Conservation (phyloP, 2,888 invertebrate genomes). For the Danaus chrysippus region DNA sequence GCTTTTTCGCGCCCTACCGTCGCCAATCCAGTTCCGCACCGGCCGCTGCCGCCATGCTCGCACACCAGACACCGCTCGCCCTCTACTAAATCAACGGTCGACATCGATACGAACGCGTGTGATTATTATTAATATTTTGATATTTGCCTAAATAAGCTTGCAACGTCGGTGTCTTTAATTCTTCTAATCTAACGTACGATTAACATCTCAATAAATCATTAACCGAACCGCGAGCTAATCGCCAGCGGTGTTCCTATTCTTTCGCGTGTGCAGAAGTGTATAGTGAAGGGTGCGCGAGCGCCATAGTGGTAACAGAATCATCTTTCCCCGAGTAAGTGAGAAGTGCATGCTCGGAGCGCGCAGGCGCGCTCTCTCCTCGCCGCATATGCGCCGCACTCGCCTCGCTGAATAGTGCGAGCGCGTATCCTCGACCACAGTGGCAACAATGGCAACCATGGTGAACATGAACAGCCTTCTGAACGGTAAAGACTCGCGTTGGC, state of each 20-base stretch:
- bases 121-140: conserved; percentile 68
- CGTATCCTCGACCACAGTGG: conserved; percentile 55
- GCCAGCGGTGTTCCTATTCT: conserved; percentile 47
- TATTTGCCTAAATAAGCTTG: conserved; percentile 77
- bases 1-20: conserved; percentile 76
- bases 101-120: conserved; percentile 78
- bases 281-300: conserved; percentile 57
- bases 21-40: conserved; percentile 69
- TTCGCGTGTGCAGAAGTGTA: conserved; percentile 62
- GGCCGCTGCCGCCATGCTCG: conserved; percentile 71
- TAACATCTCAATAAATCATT: conserved; percentile 63
- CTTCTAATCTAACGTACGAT: conserved; percentile 70
- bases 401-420: conserved; percentile 68
- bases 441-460: conserved; percentile 91
- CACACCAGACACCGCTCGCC: conserved; percentile 77
- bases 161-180: conserved; percentile 76
- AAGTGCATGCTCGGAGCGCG: conserved; percentile 69
- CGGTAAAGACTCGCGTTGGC: conserved; percentile 99
- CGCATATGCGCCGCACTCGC: conserved; percentile 75
- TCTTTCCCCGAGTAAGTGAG: conserved; percentile 48
- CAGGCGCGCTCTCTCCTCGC: conserved; percentile 65
- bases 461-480: conserved; percentile 98
- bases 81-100: conserved; percentile 74
- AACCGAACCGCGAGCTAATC: conserved; percentile 46
- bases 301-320: conserved; percentile 45